A percentile compares a stretch with the other conserved stretches of the same genome.
Evolutionary conservation across 2,888 invertebrate genomes (phyloP).

Genomic region (Pammene aurita): DNA sequence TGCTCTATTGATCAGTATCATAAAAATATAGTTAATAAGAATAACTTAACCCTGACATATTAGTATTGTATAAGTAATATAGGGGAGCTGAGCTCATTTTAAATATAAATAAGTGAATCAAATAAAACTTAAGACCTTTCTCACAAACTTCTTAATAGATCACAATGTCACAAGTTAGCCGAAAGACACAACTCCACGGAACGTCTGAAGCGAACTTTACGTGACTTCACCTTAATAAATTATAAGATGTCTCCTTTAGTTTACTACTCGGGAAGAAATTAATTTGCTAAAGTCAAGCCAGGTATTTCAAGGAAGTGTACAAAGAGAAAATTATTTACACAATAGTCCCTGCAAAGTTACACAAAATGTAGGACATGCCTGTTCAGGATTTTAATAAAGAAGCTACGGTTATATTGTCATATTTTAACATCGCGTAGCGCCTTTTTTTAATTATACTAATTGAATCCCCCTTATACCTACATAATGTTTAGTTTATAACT

Average conservation of each 20-base stretch:
- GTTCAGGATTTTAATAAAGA: neutral
- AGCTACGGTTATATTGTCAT: neutral
- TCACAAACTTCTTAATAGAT: constrained; percentile 17
- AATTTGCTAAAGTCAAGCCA: constrained; percentile 22
- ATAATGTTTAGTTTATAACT: no score
- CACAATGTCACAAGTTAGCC: constrained; percentile 21
- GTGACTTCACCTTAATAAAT: constrained; percentile 23
- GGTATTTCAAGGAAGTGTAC: constrained; percentile 8
- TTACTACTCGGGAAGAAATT: constrained; percentile 19
- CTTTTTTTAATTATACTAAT: no score
- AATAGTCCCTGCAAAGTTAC: neutral
- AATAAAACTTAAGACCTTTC: constrained; percentile 10
- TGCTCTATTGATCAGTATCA: no score
- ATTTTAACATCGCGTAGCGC: neutral
- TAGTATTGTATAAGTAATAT: neutral
- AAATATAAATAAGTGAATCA: neutral
- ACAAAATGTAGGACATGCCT: neutral
- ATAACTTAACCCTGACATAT: neutral
- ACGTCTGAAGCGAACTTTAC: constrained; percentile 11
- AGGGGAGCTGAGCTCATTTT: neutral
- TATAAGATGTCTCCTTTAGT: constrained; percentile 23
- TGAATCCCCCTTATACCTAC: no score
- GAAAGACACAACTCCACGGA: constrained; percentile 14
- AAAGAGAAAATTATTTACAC: neutral
- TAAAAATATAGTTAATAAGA: no score